Conservation (phyloP, 1,140 invertebrate genomes). For the Microplitis demolitor region DNA sequence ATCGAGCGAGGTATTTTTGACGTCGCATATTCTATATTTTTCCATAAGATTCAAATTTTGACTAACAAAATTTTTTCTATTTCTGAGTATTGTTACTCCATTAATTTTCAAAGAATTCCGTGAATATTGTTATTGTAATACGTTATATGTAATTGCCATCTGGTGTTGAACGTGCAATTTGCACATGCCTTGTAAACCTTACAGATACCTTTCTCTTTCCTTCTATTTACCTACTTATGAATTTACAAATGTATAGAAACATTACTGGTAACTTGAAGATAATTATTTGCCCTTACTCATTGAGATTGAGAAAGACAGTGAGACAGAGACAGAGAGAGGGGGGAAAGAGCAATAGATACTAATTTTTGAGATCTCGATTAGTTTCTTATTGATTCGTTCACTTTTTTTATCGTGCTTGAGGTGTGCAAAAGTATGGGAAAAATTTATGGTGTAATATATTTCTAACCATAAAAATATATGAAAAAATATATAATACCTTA, state of each 20-base stretch:
- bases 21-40: no score
- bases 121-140: background rate
- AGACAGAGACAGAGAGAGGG: background rate
- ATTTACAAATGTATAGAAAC: constrained; percentile 7
- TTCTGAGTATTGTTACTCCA: background rate
- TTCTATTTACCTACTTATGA: constrained; percentile 1
- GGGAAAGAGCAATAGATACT: background rate
- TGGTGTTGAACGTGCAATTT: constrained; percentile 45
- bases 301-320: background rate
- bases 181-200: constrained; percentile 6
- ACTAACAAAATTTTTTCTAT: background rate
- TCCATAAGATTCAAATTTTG: no score
- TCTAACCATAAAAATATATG: no score
- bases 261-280: constrained; percentile 14
- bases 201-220: background rate
- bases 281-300: background rate
- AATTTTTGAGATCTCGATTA: no score
- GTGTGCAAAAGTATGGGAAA: no score
- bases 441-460: no score
- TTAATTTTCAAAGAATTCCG: background rate
- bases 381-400: no score
- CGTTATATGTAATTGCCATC: constrained; percentile 44
- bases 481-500: no score
- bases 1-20: no score
- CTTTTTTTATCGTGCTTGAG: no score